Evolutionary conservation across 2,113 vertebrate species (phyloP).

Genomic region (Cyprinodon brontotheroides): DNA sequence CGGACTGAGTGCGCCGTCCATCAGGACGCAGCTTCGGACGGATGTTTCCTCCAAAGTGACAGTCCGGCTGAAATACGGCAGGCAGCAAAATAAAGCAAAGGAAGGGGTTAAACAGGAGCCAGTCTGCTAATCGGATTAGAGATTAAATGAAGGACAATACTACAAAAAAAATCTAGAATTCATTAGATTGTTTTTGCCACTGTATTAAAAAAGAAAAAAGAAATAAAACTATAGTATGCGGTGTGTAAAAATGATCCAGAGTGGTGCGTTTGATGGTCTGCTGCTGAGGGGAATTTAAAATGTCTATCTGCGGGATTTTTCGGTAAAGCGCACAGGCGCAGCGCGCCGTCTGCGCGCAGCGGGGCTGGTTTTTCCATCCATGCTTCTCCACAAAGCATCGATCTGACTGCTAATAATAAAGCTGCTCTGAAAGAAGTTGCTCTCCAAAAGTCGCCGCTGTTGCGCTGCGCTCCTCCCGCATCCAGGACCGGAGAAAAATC

Average conservation of each 20-base stretch:
- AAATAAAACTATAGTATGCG: not conserved
- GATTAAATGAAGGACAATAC: not conserved
- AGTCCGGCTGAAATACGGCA: conserved; percentile 16
- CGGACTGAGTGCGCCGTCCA: conserved; percentile 15
- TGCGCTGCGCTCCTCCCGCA: no score
- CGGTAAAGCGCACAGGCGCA: not conserved
- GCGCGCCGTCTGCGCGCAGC: no score
- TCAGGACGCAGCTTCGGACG: conserved; percentile 31
- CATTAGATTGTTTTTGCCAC: not conserved
- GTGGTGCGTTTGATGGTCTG: not conserved
- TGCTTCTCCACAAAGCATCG: not conserved
- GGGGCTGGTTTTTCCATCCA: not conserved
- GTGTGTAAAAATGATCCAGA: not conserved
- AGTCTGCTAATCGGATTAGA: not conserved
- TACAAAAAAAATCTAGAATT: not conserved
- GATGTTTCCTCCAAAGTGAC: conserved; percentile 34
- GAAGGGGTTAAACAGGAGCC: not conserved
- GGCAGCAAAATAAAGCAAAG: not conserved
- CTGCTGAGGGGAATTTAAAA: not conserved
- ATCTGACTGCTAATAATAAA: conserved; percentile 1
- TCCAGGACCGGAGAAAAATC: not conserved
- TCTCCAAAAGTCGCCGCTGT: not conserved
- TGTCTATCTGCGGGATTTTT: not conserved
- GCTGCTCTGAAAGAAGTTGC: not conserved
- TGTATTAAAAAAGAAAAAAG: not conserved